A percentile compares a stretch with the other conserved stretches of the same genome.
These are phyloP conservation scores for Tautogolabrus adspersus DNA, from an alignment of 2,113 vertebrate species.

Conservation along the genomic window DNA sequence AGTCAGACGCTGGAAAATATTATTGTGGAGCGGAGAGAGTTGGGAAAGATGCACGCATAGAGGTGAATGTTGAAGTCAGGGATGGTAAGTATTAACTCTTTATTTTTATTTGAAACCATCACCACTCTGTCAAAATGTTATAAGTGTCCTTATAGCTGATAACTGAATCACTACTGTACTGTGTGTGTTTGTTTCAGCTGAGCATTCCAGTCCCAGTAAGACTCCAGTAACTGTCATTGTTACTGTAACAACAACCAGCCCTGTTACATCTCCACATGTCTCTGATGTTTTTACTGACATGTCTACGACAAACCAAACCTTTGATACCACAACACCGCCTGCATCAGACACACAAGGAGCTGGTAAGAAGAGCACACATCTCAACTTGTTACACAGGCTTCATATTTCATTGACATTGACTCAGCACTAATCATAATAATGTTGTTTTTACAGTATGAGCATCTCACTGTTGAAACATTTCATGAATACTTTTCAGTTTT, in stretches of 20 bases:
- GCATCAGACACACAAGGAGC: neutral
- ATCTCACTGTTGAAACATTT: too few relatives aligned
- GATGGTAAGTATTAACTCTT: slow-evolving; percentile 30
- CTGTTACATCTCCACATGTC: neutral
- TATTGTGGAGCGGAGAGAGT: neutral
- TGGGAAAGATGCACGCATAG: fast-evolving
- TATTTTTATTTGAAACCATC: neutral
- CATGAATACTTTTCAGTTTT: too few relatives aligned
- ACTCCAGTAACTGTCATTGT: neutral
- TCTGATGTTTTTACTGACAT: neutral
- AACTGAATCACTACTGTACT: neutral
- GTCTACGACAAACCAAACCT: neutral
- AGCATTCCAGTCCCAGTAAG: neutral
- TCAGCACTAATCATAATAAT: too few relatives aligned
- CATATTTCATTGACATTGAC: too few relatives aligned
- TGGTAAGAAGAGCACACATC: neutral
- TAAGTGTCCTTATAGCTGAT: neutral
- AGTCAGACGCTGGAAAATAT: slow-evolving; percentile 26
- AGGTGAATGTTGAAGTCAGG: slow-evolving; percentile 23
- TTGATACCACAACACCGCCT: neutral
- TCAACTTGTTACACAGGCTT: too few relatives aligned
- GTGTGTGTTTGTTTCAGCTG: neutral
- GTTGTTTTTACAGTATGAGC: too few relatives aligned
- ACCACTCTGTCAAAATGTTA: neutral
- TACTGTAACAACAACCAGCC: neutral